Base-by-base conservation (phyloP, 2,113 vertebrate species). In the Perca flavescens region DNA sequence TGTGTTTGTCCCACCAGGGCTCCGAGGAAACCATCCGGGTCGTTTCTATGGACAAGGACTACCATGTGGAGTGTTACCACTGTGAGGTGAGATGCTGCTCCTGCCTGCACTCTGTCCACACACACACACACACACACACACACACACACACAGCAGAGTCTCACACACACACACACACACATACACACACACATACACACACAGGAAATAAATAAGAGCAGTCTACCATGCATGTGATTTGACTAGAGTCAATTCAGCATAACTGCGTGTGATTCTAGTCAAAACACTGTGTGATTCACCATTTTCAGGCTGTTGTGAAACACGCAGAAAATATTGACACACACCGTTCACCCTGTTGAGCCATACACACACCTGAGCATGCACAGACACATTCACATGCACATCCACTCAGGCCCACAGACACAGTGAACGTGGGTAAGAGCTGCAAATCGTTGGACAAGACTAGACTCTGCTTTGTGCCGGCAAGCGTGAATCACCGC, bases 1-100 rank as follows among this genome's bases (percentile, higher is more conserved):
- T 79, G 43, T 74, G 34, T 86, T 67, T 86, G 66, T 87, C 52
- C 57, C 46, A 11, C 0, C 90, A 99, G 98, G 98, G 98, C 82
- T 99, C 98, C 0, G 98, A 98, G 91, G 98, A 99, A 86, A 99
- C 97, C 70, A 97, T 99, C 79, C 95, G 98, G 15, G 98, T 99
- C 60, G 98, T 99, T 70, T 99, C 98, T 4, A 99, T 99, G 98
- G 98, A 99, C 95, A 99, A 97, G 88, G 97, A 99, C 89, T 99
- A 99, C 92, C 98, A 99, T 0, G 97, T 99, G 93, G 97, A 98
- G 56, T 99, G 98, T 77, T 99, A 99, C 81, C 98, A 99, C 95
- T 99, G 98, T 22, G 97, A 99, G 97, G 98, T 99, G 87, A 96
- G 95, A 15, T 13, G 66, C 28, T 34, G 10, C 65, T 52, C 9